Percentiles rank a stretch among this genome's conserved stretches.
Evolutionary conservation across 2,113 vertebrate genomes (phyloP).

Genomic region (Kryptolebias marmoratus): DNA sequence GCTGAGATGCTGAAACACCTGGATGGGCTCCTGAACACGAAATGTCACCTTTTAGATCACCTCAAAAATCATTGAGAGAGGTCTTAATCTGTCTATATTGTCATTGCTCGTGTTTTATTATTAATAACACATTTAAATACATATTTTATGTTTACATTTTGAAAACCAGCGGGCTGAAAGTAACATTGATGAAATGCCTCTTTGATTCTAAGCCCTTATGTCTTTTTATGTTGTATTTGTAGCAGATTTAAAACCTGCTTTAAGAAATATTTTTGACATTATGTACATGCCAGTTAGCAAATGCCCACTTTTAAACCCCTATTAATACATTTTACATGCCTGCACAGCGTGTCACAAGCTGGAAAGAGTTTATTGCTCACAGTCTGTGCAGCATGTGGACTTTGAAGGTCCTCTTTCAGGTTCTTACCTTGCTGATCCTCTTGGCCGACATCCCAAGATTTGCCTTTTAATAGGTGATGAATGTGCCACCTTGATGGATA

Average conservation of each 20-base stretch:
- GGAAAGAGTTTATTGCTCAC: neutral
- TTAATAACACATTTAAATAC: too few relatives aligned
- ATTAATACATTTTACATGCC: neutral
- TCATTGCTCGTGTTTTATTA: too few relatives aligned
- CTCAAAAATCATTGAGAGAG: too few relatives aligned
- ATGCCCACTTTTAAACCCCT: neutral
- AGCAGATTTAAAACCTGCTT: neutral
- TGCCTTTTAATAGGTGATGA: slow-evolving; percentile 12
- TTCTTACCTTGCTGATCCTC: slow-evolving; percentile 37
- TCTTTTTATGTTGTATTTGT: too few relatives aligned
- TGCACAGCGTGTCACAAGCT: neutral
- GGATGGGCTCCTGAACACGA: neutral
- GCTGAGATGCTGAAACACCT: neutral
- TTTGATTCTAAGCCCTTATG: too few relatives aligned
- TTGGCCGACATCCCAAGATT: neutral
- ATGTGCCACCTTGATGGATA: neutral
- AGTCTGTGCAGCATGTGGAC: slow-evolving; percentile 19
- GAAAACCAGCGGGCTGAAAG: too few relatives aligned
- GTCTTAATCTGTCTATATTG: too few relatives aligned
- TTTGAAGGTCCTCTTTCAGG: slow-evolving; percentile 9
- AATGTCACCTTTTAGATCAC: too few relatives aligned
- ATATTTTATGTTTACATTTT: too few relatives aligned
- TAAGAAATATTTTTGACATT: neutral
- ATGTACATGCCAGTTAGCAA: neutral
- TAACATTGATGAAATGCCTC: too few relatives aligned